A percentile compares a stretch with the other conserved stretches of the same genome.
Conservation (phyloP, 2,888 invertebrate genomes). For the Polyommatus iphigenia region DNA sequence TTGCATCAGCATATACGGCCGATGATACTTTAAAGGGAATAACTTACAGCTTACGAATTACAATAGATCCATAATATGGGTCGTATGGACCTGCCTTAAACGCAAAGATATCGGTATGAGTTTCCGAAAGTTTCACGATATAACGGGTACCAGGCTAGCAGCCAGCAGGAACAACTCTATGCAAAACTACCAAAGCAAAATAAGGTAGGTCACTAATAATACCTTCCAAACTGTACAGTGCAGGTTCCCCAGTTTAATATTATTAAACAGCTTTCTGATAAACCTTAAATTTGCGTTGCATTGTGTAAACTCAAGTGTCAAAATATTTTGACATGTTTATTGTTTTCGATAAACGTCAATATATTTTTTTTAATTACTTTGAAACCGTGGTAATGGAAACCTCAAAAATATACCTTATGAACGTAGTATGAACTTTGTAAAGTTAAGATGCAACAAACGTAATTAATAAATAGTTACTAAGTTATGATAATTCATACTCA, state of each 20-base stretch:
- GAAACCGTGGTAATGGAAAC: background rate
- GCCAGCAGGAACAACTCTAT: background rate
- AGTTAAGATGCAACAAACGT: background rate
- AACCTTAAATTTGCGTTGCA: background rate
- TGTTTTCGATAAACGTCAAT: background rate
- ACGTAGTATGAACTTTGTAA: background rate
- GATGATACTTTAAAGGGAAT: too few species aligned
- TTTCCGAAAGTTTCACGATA: too few species aligned
- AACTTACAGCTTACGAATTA: too few species aligned
- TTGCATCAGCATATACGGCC: too few species aligned
- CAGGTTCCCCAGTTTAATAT: background rate
- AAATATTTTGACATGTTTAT: background rate
- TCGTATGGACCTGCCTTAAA: too few species aligned
- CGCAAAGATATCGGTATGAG: too few species aligned
- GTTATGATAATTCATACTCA: too few species aligned
- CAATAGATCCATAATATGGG: too few species aligned
- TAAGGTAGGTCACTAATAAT: background rate
- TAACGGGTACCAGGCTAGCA: too few species aligned
- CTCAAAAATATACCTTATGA: background rate
- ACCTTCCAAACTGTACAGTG: conserved; percentile 1
- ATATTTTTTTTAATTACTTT: background rate
- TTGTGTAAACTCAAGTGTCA: background rate
- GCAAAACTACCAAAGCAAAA: background rate
- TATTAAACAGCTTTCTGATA: background rate
- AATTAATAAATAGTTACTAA: too few species aligned